Evolutionary conservation across 2,888 invertebrate species (phyloP), one percentile per base, ranked within the genome.

Genomic region (Hylaea fasciaria): DNA sequence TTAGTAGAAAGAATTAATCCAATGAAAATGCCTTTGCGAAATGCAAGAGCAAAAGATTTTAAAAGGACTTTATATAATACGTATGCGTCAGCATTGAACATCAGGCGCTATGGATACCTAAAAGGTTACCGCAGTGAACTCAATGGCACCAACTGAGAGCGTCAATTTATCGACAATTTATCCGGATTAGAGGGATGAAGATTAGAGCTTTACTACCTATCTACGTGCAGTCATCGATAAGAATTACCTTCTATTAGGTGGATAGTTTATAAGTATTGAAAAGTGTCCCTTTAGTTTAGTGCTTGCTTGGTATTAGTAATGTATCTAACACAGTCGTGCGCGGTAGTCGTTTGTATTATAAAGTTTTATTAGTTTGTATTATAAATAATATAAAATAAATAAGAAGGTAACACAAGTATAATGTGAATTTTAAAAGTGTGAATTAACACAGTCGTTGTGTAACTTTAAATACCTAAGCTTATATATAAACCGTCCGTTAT

Each of bases 221-320:
- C 9, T 32, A 32, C 32, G 81, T 75, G 76, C 73, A 71, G 68
- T 68, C 75, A 62, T 76, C 67, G 67, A 73, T 78, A 79, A 77
- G 77, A 73, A 78, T 78, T 77, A 80, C 73, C 73, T 71, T 61
- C 58, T 57, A 69, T 72, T 70, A 58, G 67, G 57, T n/a, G 47
- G 57, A 29, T 48, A 13, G 8, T 12, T 1, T 7, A 32, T 32
- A 9, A 32, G 3, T 32, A 32, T 9, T 5, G 28, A 5, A 5
- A 7, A 5, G 28, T 3, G 28, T 28, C 7, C 7, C 28, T 3
- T 3, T 5, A 7, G 7, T 5, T 28, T 28, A 28, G 28, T 28
- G 28, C n/a, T n/a, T n/a, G n/a, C n/a, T n/a, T n/a, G n/a, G n/a
- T n/a, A n/a, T n/a, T n/a, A n/a, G n/a, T n/a, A n/a, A n/a, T n/a